Conservation (phyloP, 2,888 invertebrate genomes). For the Chrysina gloriosa region DNA sequence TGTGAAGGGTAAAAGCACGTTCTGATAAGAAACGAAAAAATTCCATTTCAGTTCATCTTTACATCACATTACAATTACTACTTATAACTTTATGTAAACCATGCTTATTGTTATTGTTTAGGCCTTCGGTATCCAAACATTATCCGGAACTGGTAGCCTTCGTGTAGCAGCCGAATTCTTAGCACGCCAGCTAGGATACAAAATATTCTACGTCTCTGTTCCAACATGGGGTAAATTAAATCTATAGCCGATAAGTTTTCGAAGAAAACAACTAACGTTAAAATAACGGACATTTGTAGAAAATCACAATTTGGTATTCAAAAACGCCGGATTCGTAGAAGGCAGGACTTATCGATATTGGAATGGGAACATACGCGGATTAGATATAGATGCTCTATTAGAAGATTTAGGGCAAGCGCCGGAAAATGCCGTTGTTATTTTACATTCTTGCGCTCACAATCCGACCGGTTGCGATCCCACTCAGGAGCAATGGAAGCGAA, state of each 20-base stretch:
- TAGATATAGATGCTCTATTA: conserved; percentile 84
- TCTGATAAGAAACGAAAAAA: too few species aligned
- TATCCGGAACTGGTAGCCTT: conserved; percentile 96
- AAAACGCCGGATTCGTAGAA: conserved; percentile 84
- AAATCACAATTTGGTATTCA: conserved; percentile 91
- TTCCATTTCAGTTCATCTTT: too few species aligned
- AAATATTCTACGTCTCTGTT: conserved; percentile 84
- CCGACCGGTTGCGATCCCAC: conserved; percentile 98
- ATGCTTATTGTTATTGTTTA: conserved; percentile 15
- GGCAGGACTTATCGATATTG: conserved; percentile 91
- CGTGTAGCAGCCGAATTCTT: conserved; percentile 93
- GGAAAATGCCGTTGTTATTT: conserved; percentile 85
- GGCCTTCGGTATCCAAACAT: conserved; percentile 84
- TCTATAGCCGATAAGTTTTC: background rate
- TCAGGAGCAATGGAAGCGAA: conserved; percentile 89
- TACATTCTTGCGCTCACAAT: conserved; percentile 98
- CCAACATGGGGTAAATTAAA: conserved; percentile 60
- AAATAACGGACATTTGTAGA: conserved; percentile 10
- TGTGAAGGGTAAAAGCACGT: too few species aligned
- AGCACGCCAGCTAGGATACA: conserved; percentile 74
- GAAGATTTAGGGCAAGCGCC: conserved; percentile 85
- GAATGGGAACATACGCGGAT: conserved; percentile 75
- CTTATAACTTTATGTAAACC: too few species aligned
- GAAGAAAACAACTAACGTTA: background rate
- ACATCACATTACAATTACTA: too few species aligned